Percentiles rank a stretch among this genome's conserved stretches.
These are phyloP conservation scores for Clanis bilineata DNA, from an alignment of 2,888 invertebrate species.

Conservation along the genomic window DNA sequence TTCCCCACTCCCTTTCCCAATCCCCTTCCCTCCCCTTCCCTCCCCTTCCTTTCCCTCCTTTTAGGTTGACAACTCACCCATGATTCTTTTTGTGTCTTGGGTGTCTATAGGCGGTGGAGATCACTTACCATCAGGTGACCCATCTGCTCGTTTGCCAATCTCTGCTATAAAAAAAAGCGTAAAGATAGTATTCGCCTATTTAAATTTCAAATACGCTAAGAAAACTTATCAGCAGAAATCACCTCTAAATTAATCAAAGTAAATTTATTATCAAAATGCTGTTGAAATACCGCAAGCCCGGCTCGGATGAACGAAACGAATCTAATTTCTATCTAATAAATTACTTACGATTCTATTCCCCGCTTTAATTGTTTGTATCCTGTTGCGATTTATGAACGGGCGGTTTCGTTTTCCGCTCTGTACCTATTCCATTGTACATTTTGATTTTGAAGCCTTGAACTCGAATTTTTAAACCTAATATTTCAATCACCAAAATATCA, in stretches of 20 bases:
- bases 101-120: too few species aligned
- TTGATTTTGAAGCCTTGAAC: not conserved
- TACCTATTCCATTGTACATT: not conserved
- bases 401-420: slow-evolving; percentile 33
- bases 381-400: slow-evolving; percentile 54
- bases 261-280: slow-evolving; percentile 5
- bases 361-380: slow-evolving; percentile 51
- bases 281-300: slow-evolving; percentile 19
- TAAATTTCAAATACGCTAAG: not conserved
- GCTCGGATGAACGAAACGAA: slow-evolving; percentile 53
- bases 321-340: slow-evolving; percentile 64
- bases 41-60: too few species aligned
- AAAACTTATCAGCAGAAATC: not conserved
- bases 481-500: not conserved
- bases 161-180: too few species aligned
- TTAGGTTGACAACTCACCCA: too few species aligned
- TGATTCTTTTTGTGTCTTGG: too few species aligned
- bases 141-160: too few species aligned
- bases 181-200: not conserved
- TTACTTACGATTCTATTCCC: slow-evolving; percentile 55
- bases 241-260: not conserved
- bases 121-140: too few species aligned
- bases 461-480: not conserved
- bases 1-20: too few species aligned
- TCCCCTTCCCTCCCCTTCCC: too few species aligned